Conservation (phyloP, 2,888 invertebrate species). For the Meandrusa payeni region DNA sequence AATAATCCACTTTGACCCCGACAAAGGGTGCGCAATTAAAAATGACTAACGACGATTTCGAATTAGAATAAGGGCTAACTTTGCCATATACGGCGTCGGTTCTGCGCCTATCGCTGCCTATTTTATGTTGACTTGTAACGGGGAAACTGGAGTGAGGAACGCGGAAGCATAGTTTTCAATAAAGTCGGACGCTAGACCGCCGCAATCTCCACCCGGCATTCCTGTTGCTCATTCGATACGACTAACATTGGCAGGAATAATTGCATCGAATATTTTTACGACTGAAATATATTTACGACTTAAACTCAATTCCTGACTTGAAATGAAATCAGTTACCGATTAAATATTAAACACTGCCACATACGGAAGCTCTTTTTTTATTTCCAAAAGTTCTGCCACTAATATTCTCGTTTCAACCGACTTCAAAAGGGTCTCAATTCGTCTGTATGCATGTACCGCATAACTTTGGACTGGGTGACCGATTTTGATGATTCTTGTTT, state of each 20-base stretch:
- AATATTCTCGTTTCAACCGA: no score
- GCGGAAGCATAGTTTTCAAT: conserved; percentile 70
- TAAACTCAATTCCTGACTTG: no score
- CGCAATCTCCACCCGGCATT: conserved; percentile 42
- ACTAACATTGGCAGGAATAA: conserved; percentile 13
- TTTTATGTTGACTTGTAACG: conserved; percentile 55
- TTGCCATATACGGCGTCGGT: not conserved
- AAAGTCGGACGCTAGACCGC: conserved; percentile 55
- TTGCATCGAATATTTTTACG: conserved; percentile 3
- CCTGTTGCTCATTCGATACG: conserved; percentile 43
- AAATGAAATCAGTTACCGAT: no score
- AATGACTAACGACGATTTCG: conserved; percentile 19
- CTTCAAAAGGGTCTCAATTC: no score
- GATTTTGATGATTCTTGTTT: no score
- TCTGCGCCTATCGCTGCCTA: conserved; percentile 16
- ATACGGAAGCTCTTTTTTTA: no score
- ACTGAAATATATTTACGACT: no score
- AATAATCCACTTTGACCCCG: conserved; percentile 18
- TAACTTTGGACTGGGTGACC: no score
- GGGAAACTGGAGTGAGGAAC: conserved; percentile 53
- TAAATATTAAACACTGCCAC: no score
- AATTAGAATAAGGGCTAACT: conserved; percentile 12
- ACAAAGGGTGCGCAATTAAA: conserved; percentile 20
- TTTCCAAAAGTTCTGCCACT: no score
- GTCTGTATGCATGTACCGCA: no score